A percentile compares a stretch with the other conserved stretches of the same genome.
These are phyloP conservation scores for Synanthedon andrenaeformis DNA, from an alignment of 2,888 invertebrate genomes.

Conservation along the genomic window DNA sequence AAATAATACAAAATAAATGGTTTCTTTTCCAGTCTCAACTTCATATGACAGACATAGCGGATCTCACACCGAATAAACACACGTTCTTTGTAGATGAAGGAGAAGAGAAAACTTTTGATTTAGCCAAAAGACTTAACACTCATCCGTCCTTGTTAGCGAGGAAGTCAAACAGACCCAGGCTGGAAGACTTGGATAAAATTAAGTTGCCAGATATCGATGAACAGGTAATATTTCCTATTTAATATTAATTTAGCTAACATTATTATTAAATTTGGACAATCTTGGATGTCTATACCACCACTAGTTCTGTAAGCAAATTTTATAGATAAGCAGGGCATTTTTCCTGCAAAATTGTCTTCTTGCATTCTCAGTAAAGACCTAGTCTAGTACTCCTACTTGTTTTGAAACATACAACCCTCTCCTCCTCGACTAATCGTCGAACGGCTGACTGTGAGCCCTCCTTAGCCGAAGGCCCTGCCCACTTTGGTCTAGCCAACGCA, in stretches of 20 bases:
- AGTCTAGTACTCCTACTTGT: too few relatives aligned
- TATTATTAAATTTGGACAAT: not conserved
- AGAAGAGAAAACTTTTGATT: slow-evolving; percentile 73
- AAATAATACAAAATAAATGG: not conserved
- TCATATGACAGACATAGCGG: slow-evolving; percentile 83
- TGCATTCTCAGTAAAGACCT: too few relatives aligned
- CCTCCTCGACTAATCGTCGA: too few relatives aligned
- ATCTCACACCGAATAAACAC: slow-evolving; percentile 79
- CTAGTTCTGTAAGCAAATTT: too few relatives aligned
- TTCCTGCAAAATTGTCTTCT: too few relatives aligned
- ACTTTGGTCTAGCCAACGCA: too few relatives aligned
- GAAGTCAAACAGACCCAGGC: slow-evolving; percentile 76
- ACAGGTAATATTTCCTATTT: slow-evolving; percentile 30
- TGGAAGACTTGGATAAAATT: slow-evolving; percentile 70
- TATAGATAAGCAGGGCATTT: too few relatives aligned
- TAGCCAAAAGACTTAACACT: slow-evolving; percentile 79
- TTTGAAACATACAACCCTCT: too few relatives aligned
- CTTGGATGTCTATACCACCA: too few relatives aligned
- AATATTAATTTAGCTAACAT: not conserved
- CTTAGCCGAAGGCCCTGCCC: too few relatives aligned
- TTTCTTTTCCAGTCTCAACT: slow-evolving; percentile 72
- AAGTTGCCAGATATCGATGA: slow-evolving; percentile 72
- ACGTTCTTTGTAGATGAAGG: slow-evolving; percentile 81
- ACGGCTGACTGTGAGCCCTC: too few relatives aligned
- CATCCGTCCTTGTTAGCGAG: slow-evolving; percentile 78